phyloP scores from a whole-genome alignment of 2,888 invertebrate species.

The Heliconius hortense region DNA sequence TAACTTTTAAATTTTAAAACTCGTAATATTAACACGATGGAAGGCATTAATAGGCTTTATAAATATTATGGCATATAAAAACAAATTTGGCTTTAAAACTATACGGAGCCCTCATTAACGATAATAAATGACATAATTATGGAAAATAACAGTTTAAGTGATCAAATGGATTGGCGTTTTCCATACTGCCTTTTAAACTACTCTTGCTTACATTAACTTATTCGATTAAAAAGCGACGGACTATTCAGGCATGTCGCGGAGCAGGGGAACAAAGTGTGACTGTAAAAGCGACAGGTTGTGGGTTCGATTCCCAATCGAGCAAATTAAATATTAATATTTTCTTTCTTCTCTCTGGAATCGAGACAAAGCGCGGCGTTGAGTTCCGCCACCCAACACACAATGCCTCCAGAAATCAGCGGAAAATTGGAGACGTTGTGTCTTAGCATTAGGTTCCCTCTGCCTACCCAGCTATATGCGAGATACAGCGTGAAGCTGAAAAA shows the following conservation, averaged over 20 bases:
- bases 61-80: conserved; percentile 23
- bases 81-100: conserved; percentile 31
- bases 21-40: background rate
- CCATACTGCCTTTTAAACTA: conserved; percentile 12
- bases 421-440: too few species aligned
- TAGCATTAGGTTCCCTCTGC: too few species aligned
- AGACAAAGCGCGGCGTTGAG: too few species aligned
- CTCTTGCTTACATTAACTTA: conserved; percentile 14
- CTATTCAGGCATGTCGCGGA: too few species aligned
- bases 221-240: background rate
- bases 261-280: too few species aligned
- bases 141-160: conserved; percentile 36
- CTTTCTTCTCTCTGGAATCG: too few species aligned
- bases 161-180: conserved; percentile 24
- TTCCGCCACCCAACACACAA: background rate
- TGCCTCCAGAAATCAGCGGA: background rate
- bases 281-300: too few species aligned
- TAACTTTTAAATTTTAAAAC: background rate
- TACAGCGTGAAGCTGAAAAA: background rate
- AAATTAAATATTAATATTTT: too few species aligned
- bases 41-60: conserved; percentile 14
- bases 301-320: too few species aligned
- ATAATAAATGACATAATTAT: conserved; percentile 39
- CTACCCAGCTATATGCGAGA: too few species aligned
- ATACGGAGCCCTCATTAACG: conserved; percentile 29